phyloP scores from a whole-genome alignment of 2,888 invertebrate species.

The Cyclophora punctaria region DNA sequence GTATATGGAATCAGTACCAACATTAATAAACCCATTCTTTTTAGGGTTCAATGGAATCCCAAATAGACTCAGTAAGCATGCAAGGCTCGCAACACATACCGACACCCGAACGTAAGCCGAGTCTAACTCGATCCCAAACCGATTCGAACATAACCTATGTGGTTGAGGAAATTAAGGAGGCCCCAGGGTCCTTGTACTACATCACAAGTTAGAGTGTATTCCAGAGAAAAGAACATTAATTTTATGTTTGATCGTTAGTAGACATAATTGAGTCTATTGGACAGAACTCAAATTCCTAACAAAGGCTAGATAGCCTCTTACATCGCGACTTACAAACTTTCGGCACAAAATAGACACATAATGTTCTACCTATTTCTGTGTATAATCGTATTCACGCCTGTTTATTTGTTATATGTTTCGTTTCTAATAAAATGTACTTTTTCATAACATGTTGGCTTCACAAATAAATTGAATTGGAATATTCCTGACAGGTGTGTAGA shows the following conservation, averaged over 20 bases:
- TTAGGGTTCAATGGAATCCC: conserved; percentile 89
- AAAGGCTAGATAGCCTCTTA: too few relatives aligned
- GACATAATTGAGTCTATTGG: too few relatives aligned
- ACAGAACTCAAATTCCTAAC: too few relatives aligned
- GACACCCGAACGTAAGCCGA: conserved; percentile 80
- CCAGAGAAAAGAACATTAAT: too few relatives aligned
- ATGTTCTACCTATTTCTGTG: too few relatives aligned
- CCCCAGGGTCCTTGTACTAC: conserved; percentile 90
- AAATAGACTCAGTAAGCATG: conserved; percentile 83
- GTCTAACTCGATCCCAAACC: conserved; percentile 89
- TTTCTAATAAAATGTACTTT: not conserved
- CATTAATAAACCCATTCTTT: not conserved
- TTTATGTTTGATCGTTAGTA: too few relatives aligned
- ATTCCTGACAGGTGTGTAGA: conserved; percentile 49
- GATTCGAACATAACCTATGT: conserved; percentile 94
- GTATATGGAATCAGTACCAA: too few relatives aligned
- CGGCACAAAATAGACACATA: too few relatives aligned
- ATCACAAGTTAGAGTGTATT: conserved; percentile 75
- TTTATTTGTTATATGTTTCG: too few relatives aligned
- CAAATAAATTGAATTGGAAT: too few relatives aligned
- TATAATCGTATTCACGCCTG: too few relatives aligned
- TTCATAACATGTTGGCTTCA: not conserved
- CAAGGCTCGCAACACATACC: conserved; percentile 75
- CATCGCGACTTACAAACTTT: too few relatives aligned
- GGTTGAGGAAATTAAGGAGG: conserved; percentile 90